Percentiles rank a stretch among this genome's conserved stretches.
These are phyloP conservation scores for Theristicus caerulescens DNA, from an alignment of 2,113 vertebrate species.

Conservation along the genomic window DNA sequence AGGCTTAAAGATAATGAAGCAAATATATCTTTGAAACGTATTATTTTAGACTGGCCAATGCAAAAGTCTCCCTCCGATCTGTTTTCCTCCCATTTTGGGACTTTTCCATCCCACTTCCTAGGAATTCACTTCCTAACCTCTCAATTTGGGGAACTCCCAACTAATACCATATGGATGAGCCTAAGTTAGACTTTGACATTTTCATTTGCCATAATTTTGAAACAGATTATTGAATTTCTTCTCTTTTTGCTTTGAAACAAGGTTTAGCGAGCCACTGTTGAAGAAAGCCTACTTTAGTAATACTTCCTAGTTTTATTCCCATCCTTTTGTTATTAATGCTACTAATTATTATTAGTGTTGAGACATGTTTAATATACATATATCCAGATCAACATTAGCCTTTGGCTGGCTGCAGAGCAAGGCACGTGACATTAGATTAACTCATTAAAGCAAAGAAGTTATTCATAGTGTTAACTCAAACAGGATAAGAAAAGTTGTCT, in stretches of 20 bases:
- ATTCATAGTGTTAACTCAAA: not conserved
- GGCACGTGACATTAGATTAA: not conserved
- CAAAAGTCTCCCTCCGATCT: not conserved
- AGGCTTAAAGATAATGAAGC: not conserved
- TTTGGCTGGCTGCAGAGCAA: not conserved
- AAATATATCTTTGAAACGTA: not conserved
- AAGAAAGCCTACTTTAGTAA: not conserved
- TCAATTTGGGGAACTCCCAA: not conserved
- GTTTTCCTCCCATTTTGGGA: not conserved
- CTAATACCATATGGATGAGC: rapidly evolving
- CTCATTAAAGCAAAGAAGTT: not conserved
- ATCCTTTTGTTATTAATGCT: not conserved
- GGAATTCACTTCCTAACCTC: not conserved
- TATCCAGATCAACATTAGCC: not conserved
- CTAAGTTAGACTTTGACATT: not conserved
- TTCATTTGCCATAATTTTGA: not conserved
- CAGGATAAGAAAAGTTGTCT: not conserved
- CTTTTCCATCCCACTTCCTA: not conserved
- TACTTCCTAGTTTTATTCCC: not conserved
- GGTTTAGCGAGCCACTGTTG: not conserved
- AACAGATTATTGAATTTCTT: not conserved
- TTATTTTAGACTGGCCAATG: not conserved
- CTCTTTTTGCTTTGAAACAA: not conserved
- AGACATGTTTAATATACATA: not conserved
- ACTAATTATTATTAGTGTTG: not conserved